A percentile compares a stretch with the other conserved stretches of the same genome.
Evolutionary conservation across 1,140 invertebrate species (phyloP).

Genomic region (Drosophila busckii): DNA sequence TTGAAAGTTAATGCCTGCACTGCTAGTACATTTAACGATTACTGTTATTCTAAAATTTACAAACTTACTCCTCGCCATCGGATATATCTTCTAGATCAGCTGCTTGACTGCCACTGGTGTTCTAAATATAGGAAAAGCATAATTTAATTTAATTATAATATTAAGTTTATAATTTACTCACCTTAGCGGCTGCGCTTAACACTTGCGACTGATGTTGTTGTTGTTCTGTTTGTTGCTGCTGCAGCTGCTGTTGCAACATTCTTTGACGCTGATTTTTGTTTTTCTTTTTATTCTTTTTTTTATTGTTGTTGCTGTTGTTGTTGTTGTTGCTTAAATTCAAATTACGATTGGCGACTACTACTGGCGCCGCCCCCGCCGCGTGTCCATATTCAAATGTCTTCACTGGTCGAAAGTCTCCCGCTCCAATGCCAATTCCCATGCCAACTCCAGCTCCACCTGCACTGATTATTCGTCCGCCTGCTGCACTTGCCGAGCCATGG

Average conservation of each 20-base stretch:
- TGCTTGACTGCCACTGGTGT: background rate
- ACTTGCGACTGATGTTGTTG: background rate
- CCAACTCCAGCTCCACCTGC: background rate
- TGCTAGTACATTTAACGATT: too few relatives aligned
- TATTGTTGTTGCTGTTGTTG: background rate
- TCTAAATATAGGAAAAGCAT: background rate
- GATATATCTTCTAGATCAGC: slow-evolving; percentile 70
- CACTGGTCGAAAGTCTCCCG: slow-evolving; percentile 75
- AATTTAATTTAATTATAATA: background rate
- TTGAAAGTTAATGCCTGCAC: too few relatives aligned
- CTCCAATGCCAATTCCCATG: background rate
- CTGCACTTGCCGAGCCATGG: slow-evolving; percentile 79
- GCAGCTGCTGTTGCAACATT: slow-evolving; percentile 12
- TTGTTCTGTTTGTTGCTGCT: slow-evolving; percentile 19
- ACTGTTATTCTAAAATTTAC: too few relatives aligned
- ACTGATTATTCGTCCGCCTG: background rate
- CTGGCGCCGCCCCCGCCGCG: slow-evolving; percentile 31
- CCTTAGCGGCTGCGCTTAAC: background rate
- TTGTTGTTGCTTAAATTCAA: slow-evolving; percentile 12
- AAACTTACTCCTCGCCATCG: slow-evolving; percentile 69
- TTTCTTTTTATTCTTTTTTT: slow-evolving; percentile 42
- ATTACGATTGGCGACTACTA: background rate
- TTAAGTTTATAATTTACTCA: slow-evolving; percentile 8
- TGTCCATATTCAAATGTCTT: slow-evolving; percentile 83
- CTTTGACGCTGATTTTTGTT: slow-evolving; percentile 24